Base-by-base conservation (phyloP, 2,888 invertebrate species). In the Dusona sp. region DNA sequence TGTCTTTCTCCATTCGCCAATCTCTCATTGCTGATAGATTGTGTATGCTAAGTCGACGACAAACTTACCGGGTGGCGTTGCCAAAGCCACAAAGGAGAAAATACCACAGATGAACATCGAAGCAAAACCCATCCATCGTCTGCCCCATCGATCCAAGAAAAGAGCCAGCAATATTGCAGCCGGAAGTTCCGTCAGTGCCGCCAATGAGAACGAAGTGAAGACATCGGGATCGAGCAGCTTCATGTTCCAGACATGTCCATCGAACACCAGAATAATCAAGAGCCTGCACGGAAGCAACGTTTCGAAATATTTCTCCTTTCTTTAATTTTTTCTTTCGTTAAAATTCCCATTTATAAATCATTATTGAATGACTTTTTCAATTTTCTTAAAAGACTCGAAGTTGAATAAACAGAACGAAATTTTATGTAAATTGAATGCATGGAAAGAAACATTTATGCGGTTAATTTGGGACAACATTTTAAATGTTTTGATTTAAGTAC, bases 211-310 rank as follows among this genome's bases (percentile, higher is more conserved):
- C 0, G 98, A 98, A 77, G 97, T 93, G 93, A 98, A 98, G 2
- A 98, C 96, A 90, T 98, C 96, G 88, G 97, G 94, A 0, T 98
- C 98, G 51, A 98, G 94, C 0, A 98, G 97, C 0, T 98, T 97
- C 22, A 98, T 98, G 92, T 98, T 98, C 93, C 98, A 96, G 11
- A 98, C 98, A 92, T 98, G 98, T 0, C 98, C 98, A 92, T 98
- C 98, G 93, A 98, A 98, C 0, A 97, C 97, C 91, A 98, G 93
- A 0, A 98, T 97, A 79, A 98, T 97, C n/a, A 97, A 96, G 96
- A 98, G 97, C 95, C 95, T 95, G 88, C 42, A 84, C 81, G n/a
- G 19, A 22, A 22, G 11, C 2, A 19, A 70, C 42, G 1, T 13
- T 25, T n/a, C 9, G 22, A 19, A 19, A 75, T 33, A 22, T 36